A percentile compares a stretch with the other conserved stretches of the same genome.
phyloP scores from a whole-genome alignment of 2,113 vertebrate genomes.

The Bufo bufo region DNA sequence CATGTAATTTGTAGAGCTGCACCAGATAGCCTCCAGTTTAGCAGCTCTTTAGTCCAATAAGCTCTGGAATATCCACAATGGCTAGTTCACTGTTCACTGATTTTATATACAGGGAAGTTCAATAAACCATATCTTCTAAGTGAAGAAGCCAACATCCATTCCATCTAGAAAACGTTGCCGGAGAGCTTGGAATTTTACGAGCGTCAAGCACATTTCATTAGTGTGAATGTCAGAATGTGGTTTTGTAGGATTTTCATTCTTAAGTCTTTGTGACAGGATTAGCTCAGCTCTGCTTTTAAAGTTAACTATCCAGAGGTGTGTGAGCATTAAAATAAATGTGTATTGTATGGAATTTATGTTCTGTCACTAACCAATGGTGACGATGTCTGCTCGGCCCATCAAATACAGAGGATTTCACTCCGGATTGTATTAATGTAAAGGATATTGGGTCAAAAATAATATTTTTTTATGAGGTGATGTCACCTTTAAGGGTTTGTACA shows the following conservation, averaged over 20 bases:
- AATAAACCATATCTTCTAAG: neutral
- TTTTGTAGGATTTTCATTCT: constrained; percentile 39
- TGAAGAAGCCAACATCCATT: neutral
- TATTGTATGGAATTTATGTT: constrained; percentile 30
- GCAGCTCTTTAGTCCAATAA: constrained; percentile 5
- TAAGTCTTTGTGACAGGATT: constrained; percentile 46
- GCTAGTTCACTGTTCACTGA: neutral
- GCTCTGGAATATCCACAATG: neutral
- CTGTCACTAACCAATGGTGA: constrained; percentile 12
- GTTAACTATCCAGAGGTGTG: constrained; percentile 39
- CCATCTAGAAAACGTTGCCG: neutral
- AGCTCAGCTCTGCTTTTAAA: constrained; percentile 32
- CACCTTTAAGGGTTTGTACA: neutral
- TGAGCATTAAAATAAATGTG: neutral
- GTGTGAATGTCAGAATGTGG: constrained; percentile 46
- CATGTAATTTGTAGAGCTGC: neutral
- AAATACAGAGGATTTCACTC: neutral
- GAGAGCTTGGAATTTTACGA: constrained; percentile 17
- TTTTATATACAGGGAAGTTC: constrained; percentile 9
- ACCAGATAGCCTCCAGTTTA: neutral
- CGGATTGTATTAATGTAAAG: neutral
- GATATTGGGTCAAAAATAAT: neutral
- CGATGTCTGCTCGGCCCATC: neutral
- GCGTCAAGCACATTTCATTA: constrained; percentile 42
- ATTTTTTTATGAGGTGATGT: neutral